Evolutionary conservation across 2,797 vertebrate species (phyloP).

Genomic region (Tadarida brasiliensis): DNA sequence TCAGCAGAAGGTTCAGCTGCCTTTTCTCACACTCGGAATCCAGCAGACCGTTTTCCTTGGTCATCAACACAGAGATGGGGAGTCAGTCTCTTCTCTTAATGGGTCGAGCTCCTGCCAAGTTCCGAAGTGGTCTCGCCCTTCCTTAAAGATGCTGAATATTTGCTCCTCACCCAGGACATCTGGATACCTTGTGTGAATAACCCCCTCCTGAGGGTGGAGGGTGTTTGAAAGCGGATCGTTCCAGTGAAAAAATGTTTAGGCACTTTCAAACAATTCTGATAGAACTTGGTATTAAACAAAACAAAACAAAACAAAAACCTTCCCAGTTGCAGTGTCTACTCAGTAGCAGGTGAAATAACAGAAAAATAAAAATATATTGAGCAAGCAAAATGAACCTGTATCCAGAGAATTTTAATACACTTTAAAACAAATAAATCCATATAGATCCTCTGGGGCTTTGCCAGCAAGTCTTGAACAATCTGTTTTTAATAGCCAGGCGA

Average conservation of each 20-base stretch:
- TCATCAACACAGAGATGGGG: conserved; percentile 64
- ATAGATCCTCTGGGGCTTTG: conserved; percentile 73
- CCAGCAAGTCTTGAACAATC: conserved; percentile 72
- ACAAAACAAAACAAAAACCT: conserved; percentile 67
- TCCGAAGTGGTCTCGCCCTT: conserved; percentile 56
- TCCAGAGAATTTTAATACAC: conserved; percentile 83
- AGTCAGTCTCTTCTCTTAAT: conserved; percentile 67
- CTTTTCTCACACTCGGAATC: conserved; percentile 74
- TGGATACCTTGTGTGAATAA: conserved; percentile 67
- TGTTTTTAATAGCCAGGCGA: conserved; percentile 83
- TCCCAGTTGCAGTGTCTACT: conserved; percentile 73
- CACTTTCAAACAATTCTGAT: conserved; percentile 71
- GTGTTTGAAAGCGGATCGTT: conserved; percentile 68
- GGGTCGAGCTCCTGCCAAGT: conserved; percentile 60
- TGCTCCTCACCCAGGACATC: conserved; percentile 71
- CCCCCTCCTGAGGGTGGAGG: conserved; percentile 41
- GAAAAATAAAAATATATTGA: conserved; percentile 75
- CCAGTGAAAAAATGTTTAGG: conserved; percentile 67
- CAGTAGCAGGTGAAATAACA: conserved; percentile 87
- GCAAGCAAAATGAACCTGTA: conserved; percentile 81
- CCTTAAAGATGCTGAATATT: conserved; percentile 60
- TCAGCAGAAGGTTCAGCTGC: conserved; percentile 46
- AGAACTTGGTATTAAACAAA: conserved; percentile 66
- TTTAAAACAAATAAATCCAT: conserved; percentile 84
- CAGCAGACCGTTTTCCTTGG: conserved; percentile 69